Evolutionary conservation across 1,140 invertebrate genomes (phyloP), one percentile per base, ranked within the genome.

Genomic region (Stenopsyche tienmushanensis): DNA sequence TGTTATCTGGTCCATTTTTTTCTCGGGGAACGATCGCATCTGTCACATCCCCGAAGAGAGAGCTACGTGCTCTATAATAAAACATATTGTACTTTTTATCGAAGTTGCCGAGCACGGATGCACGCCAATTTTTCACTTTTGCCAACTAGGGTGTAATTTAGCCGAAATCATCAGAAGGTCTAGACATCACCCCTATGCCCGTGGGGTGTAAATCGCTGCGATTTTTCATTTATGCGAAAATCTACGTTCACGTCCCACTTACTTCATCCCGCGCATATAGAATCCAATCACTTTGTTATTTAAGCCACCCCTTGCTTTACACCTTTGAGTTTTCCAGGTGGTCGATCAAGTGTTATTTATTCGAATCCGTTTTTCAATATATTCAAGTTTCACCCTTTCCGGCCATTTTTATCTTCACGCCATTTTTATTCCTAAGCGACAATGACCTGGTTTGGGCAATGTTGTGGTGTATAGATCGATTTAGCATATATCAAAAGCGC

Each of bases 1-100:
- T n/a, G n/a, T 54, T 54, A 54, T 54, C 52, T 10, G 15, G 15
- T 29, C 52, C 15, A 54, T n/a, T n/a, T 54, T 54, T 54, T 54
- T 25, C 34, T 15, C 54, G 15, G 20, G 23, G 15, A 57, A 39
- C 39, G 26, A 57, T 57, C 54, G 20, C 34, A 57, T 57, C 54
- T 18, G 39, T 57, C 54, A 21, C 24, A 42, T 17, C 23, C 29
- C 17, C 20, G 1, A 7, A n/a, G n/a, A n/a, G n/a, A n/a, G n/a
- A n/a, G n/a, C n/a, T n/a, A n/a, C n/a, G n/a, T n/a, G n/a, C n/a
- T n/a, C n/a, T n/a, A n/a, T n/a, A n/a, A n/a, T n/a, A n/a, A n/a
- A n/a, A n/a, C n/a, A n/a, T n/a, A n/a, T n/a, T n/a, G n/a, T n/a
- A n/a, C n/a, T n/a, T n/a, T n/a, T n/a, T n/a, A n/a, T n/a, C n/a